phyloP scores from a whole-genome alignment of 2,797 vertebrate species.

The Myotis myotis region DNA sequence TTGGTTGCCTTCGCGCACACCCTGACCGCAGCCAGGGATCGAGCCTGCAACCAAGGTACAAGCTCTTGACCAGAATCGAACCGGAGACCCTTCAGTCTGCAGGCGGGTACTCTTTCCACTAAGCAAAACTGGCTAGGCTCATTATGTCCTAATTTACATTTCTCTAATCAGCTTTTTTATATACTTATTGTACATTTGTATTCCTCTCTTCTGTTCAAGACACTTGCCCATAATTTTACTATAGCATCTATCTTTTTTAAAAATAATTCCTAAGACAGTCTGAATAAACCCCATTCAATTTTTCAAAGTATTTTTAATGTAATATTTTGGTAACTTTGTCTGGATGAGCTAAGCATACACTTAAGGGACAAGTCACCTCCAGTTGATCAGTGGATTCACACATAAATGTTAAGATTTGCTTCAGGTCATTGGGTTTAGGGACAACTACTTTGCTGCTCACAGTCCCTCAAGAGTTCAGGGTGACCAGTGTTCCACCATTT shows the following conservation, averaged over 20 bases:
- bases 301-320: neutral
- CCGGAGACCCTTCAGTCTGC: neutral
- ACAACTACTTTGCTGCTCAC: neutral
- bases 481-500: neutral
- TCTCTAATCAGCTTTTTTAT: neutral
- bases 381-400: neutral
- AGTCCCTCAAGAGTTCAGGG: neutral
- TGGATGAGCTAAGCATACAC: neutral
- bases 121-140: neutral
- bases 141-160: neutral
- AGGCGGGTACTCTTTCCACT: neutral
- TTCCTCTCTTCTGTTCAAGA: neutral
- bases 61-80: neutral
- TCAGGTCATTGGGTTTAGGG: neutral
- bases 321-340: neutral
- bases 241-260: neutral
- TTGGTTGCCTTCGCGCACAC: neutral
- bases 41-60: neutral
- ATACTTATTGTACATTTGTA: neutral
- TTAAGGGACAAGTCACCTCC: neutral
- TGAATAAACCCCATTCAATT: neutral
- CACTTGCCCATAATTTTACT: neutral
- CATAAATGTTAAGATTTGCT: neutral
- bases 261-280: neutral
- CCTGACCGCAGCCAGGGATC: neutral